Percentiles rank a stretch among this genome's conserved stretches.
These are phyloP conservation scores for Conomelus anceps DNA, from an alignment of 2,888 invertebrate genomes.

Conservation along the genomic window DNA sequence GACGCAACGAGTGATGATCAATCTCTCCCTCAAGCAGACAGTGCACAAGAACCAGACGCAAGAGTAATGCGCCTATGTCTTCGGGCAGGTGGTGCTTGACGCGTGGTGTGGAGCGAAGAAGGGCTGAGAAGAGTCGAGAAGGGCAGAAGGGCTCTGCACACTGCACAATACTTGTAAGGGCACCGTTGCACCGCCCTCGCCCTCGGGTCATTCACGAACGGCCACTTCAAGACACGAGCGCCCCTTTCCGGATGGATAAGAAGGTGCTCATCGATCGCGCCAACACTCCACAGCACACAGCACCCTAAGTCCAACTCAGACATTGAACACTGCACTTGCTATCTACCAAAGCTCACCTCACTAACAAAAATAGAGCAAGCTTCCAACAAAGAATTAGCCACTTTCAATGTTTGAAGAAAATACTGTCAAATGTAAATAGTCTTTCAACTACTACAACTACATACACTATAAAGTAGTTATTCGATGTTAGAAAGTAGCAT, in stretches of 20 bases:
- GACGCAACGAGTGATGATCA: not conserved
- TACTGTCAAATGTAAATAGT: no score
- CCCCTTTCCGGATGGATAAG: not conserved
- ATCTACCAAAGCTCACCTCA: no score
- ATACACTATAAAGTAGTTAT: no score
- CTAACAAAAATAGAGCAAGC: not conserved
- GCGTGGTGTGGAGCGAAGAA: not conserved
- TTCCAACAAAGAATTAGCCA: not conserved
- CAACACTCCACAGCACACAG: not conserved
- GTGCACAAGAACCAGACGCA: no score
- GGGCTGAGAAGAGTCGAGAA: no score
- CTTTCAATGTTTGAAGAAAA: not conserved
- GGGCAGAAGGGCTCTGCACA: not conserved
- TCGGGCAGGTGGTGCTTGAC: not conserved
- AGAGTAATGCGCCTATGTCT: no score
- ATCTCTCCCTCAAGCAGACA: not conserved
- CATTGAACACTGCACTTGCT: not conserved
- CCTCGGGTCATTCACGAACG: not conserved
- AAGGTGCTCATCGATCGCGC: not conserved
- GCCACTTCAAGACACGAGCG: not conserved
- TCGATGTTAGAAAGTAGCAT: no score
- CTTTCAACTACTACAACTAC: no score
- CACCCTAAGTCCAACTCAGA: not conserved
- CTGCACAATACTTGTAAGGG: not conserved
- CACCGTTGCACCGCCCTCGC: not conserved